Base-by-base conservation (phyloP, 2,797 vertebrate species). In the Chaunax sp. region DNA sequence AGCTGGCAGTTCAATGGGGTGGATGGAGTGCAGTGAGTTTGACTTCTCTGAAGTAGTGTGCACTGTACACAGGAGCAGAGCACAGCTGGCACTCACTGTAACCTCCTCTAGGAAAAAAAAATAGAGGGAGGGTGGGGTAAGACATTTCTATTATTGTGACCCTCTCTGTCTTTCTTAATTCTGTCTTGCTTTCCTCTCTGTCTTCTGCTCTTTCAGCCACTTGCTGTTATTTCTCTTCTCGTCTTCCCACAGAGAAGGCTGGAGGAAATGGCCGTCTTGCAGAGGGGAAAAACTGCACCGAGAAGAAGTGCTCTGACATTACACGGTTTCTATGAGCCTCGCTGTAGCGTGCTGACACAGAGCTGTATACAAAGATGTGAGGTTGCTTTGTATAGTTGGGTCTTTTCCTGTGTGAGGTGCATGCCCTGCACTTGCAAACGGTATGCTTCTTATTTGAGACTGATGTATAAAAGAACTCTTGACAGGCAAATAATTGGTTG, bases 1-100 rank as follows among this genome's bases (percentile, higher is more conserved):
- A 78, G 93, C 91, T 93, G 92, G 92, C 91, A 89, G 89, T 93
- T 95, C 92, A 93, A 92, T 92, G 92, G 91, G 93, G 91, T 67
- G 92, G 90, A 93, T 88, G 91, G 92, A 93, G 93, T 90, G 91
- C 92, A 91, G 91, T 72, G 92, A 91, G 84, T 80, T 65, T 76
- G 81, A 84, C 82, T 89, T 85, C 83, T 86, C 75, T 84, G 82
- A 88, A 85, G 88, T 87, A 71, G 64, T 70, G 80, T 70, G 74
- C 66, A 81, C 82, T 85, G 88, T 86, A 70, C 69, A 19, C 30
- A 72, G 73, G 63, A 77, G 77, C 71, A 66, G 37, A 52, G 75
- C 46, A 72, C 88, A 91, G 87, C 90, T 90, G 82, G 81, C 76
- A 72, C 69, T 81, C 72, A 87, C 77, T 85, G 84, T 87, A 80